phyloP scores from a whole-genome alignment of 2,888 invertebrate genomes.

The Synanthedon vespiformis region DNA sequence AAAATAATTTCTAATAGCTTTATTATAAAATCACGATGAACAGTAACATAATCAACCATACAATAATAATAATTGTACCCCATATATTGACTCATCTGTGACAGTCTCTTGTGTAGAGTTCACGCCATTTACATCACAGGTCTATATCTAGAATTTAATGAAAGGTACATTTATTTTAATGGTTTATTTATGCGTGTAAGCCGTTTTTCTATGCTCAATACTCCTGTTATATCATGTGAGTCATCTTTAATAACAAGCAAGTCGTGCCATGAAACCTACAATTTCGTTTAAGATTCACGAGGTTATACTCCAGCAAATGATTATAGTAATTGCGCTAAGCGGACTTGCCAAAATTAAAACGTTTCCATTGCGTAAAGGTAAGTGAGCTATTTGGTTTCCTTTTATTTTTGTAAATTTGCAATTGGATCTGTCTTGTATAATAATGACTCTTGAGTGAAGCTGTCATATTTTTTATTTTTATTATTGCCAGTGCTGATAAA shows the following conservation, averaged over 20 bases:
- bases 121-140: neutral
- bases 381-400: neutral
- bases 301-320: conserved; percentile 43
- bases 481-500: conserved; percentile 19
- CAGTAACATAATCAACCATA: no score
- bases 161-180: neutral
- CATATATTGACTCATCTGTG: neutral
- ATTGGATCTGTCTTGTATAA: neutral
- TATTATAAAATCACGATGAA: no score
- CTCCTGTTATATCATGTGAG: conserved; percentile 19
- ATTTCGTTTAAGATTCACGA: conserved; percentile 55
- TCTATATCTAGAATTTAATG: neutral
- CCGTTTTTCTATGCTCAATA: conserved; percentile 3
- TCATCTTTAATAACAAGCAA: conserved; percentile 41
- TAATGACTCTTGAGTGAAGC: neutral
- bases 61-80: no score
- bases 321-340: conserved; percentile 45
- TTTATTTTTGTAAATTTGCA: neutral
- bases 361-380: conserved; percentile 11
- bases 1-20: no score
- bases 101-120: neutral
- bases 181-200: neutral
- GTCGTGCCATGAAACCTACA: conserved; percentile 44
- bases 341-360: conserved; percentile 52
- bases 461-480: neutral